Conservation (phyloP, 2,888 invertebrate species). For the Scaptomyza flava region DNA sequence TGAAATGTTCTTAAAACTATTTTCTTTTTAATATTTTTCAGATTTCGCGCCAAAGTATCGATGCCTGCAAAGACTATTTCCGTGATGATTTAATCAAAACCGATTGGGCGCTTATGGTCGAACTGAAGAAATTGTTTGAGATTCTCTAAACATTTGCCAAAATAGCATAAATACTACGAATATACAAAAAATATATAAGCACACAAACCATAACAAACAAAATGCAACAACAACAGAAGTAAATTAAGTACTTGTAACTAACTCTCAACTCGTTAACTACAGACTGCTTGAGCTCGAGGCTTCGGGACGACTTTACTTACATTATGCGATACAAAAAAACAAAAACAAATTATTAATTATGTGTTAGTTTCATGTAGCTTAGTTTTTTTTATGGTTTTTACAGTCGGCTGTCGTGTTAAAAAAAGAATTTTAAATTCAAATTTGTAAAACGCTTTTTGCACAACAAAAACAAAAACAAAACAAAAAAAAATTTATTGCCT, state of each 20-base stretch:
- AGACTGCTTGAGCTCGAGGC: slow-evolving; percentile 40
- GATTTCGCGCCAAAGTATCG: slow-evolving; percentile 99
- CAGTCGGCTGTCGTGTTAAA: slow-evolving; percentile 38
- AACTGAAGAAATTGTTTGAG: slow-evolving; percentile 98
- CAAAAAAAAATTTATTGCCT: slow-evolving; percentile 29
- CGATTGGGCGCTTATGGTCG: slow-evolving; percentile 99
- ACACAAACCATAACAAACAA: neutral
- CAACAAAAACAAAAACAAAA: slow-evolving; percentile 17
- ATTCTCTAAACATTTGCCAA: slow-evolving; percentile 89
- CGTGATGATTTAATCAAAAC: slow-evolving; percentile 97
- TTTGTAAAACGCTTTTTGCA: slow-evolving; percentile 64
- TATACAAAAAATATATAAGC: neutral
- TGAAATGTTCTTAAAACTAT: neutral
- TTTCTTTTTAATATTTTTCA: slow-evolving; percentile 83
- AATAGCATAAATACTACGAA: slow-evolving; percentile 18
- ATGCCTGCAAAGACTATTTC: slow-evolving; percentile 99
- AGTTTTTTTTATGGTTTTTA: slow-evolving; percentile 46
- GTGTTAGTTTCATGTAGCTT: slow-evolving; percentile 26
- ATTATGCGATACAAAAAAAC: neutral
- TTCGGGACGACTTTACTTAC: slow-evolving; percentile 8
- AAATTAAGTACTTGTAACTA: slow-evolving; percentile 36
- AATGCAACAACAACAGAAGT: slow-evolving; percentile 12
- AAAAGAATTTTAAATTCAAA: slow-evolving; percentile 58
- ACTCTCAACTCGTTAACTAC: slow-evolving; percentile 26
- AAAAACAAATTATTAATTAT: neutral